A percentile compares a stretch with the other conserved stretches of the same genome.
phyloP scores from a whole-genome alignment of 2,888 invertebrate genomes.

The Tipula lateralis region DNA sequence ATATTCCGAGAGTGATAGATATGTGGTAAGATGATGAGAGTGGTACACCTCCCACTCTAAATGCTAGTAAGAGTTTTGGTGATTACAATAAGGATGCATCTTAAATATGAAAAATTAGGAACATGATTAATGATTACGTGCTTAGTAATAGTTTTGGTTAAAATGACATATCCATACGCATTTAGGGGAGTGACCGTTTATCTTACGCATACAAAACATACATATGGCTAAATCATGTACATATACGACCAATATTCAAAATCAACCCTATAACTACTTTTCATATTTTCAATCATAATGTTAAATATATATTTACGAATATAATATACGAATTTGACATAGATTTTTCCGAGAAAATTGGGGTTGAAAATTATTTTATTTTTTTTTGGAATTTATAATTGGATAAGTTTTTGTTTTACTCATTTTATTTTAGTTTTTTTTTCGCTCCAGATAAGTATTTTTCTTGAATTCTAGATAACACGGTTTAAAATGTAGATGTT shows the following conservation, averaged over 20 bases:
- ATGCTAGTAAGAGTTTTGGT: too few relatives aligned
- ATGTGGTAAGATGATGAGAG: not conserved
- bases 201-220: not conserved
- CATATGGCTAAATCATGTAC: not conserved
- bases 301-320: not conserved
- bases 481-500: conserved; percentile 19
- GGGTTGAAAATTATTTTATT: not conserved
- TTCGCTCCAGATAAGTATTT: not conserved
- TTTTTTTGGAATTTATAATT: conserved; percentile 2
- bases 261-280: not conserved
- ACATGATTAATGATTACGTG: not conserved
- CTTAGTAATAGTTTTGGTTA: not conserved
- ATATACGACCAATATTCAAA: not conserved
- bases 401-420: conserved; percentile 24
- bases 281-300: conserved; percentile 4
- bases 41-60: too few relatives aligned
- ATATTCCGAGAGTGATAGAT: not conserved
- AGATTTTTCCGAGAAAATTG: not conserved
- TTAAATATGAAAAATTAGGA: not conserved
- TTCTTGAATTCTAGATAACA: not conserved
- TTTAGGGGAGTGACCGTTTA: not conserved
- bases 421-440: conserved; percentile 12
- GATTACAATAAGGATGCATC: not conserved
- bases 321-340: not conserved
- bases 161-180: not conserved